Base-by-base conservation (phyloP, 2,113 vertebrate genomes). In the Choloepus hoffmanni region DNA sequence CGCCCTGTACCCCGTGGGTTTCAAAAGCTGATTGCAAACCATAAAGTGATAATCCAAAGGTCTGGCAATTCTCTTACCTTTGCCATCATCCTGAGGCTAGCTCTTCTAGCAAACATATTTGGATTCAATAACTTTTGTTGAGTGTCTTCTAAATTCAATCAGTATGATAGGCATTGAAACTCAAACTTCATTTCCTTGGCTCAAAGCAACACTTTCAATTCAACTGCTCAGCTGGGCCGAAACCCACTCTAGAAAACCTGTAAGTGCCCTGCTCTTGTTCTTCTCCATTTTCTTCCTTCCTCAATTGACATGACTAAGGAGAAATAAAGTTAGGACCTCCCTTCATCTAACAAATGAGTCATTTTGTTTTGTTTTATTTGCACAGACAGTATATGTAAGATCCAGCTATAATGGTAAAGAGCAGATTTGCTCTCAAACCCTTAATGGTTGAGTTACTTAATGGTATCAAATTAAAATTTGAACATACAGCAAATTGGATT, bases 271-370 rank as follows among this genome's bases (percentile, higher is more conserved):
- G 4, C 45, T 55, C 87, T 76, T 92, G 48, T 72, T 81, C 36
- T 72, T 81, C 36, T 60, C 28, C 33, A 76, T 68, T 82, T 90
- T 87, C 45, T 45, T 93, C 72, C 15, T 55, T 85, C 43, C 43
- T 74, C 45, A 72, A 45, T 83, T 93, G 55, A 55, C 3, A 36
- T 43, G 58, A 77, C 45, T 45, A 92, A 58, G 19, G 43, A 94
- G 23, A 91, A 74, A 82, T 55, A 97, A 78, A 45, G 43, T 70
- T 85, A 91, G 36, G 33, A 21, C 82, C 55, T 92, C 58, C 33
- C 36, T 60, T 79, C 19, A 63, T 72, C 45, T 92, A 89, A 91
- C 43, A 60, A 70, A 58, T 84, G 43, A 88, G 63, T 73, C 36
- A 48, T 40, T 43, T 82, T 23, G 18, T 60, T 89, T 62, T 53